Evolutionary conservation across 2,888 invertebrate genomes (phyloP).

Genomic region (Plagodis pulveraria): DNA sequence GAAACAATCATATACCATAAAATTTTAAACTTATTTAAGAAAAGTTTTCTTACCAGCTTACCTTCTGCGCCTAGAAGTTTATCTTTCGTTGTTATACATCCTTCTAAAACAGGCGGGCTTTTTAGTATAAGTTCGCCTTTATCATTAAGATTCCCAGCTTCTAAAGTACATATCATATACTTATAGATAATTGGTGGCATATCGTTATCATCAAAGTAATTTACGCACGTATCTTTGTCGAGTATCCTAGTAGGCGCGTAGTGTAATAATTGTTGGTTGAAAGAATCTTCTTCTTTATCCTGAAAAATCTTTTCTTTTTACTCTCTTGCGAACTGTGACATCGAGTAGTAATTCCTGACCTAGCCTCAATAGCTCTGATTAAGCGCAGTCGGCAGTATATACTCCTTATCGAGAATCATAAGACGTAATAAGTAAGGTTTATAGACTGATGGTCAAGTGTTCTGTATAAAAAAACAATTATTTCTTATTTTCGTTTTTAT

Average conservation of each 20-base stretch:
- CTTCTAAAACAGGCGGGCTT: neutral
- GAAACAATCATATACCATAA: too few species aligned
- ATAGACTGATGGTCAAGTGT: too few species aligned
- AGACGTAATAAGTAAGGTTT: too few species aligned
- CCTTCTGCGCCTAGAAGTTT: conserved; percentile 3
- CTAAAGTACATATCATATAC: conserved; percentile 33
- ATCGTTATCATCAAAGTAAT: conserved; percentile 10
- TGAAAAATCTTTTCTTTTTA: neutral
- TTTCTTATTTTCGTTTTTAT: too few species aligned
- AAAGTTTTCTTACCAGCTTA: conserved; percentile 3
- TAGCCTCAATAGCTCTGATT: too few species aligned
- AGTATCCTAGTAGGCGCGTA: conserved; percentile 43
- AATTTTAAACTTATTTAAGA: too few species aligned
- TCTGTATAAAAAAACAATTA: too few species aligned
- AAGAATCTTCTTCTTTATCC: conserved; percentile 3
- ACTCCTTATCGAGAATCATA: too few species aligned
- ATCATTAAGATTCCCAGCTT: conserved; percentile 28
- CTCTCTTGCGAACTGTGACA: too few species aligned
- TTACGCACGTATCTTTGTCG: conserved; percentile 37
- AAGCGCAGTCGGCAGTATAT: too few species aligned
- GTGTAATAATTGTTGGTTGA: conserved; percentile 10
- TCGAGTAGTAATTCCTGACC: too few species aligned
- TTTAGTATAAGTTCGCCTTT: conserved; percentile 14
- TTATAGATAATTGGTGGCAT: conserved; percentile 20
- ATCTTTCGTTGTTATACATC: neutral